A percentile compares a stretch with the other conserved stretches of the same genome.
These are phyloP conservation scores for Eristalis arbustorum DNA, from an alignment of 2,888 invertebrate species.

Conservation along the genomic window DNA sequence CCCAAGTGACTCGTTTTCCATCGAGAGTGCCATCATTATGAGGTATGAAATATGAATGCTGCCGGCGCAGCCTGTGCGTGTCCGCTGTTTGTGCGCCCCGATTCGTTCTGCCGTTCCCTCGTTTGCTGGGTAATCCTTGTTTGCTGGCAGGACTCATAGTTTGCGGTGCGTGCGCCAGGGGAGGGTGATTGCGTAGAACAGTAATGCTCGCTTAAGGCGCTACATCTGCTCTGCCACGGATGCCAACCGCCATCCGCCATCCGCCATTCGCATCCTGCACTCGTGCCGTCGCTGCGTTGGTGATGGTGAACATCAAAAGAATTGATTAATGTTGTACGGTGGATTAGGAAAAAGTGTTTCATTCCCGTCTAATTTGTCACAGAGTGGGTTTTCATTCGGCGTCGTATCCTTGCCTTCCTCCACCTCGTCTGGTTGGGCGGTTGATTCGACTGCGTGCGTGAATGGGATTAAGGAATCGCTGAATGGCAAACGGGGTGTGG, in stretches of 20 bases:
- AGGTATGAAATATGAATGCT: slow-evolving; percentile 78
- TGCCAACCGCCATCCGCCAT: slow-evolving; percentile 5
- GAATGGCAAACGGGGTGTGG: slow-evolving; percentile 41
- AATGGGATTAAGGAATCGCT: slow-evolving; percentile 50
- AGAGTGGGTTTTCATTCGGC: slow-evolving; percentile 35
- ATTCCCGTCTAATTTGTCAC: slow-evolving; percentile 64
- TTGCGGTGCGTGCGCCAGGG: slow-evolving; percentile 30
- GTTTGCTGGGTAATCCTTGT: slow-evolving; percentile 19
- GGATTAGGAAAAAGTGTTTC: slow-evolving; percentile 73
- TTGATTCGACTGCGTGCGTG: slow-evolving; percentile 25
- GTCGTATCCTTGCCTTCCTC: not conserved
- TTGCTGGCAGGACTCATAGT: slow-evolving; percentile 16
- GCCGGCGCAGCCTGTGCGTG: slow-evolving; percentile 17
- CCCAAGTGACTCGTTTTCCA: slow-evolving; percentile 93
- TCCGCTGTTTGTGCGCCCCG: slow-evolving; percentile 1
- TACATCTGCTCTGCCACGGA: slow-evolving; percentile 47
- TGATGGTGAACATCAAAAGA: slow-evolving; percentile 69
- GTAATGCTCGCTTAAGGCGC: slow-evolving; percentile 43
- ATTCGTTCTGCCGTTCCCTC: not conserved
- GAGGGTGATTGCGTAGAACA: slow-evolving; percentile 30
- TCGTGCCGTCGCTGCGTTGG: slow-evolving; percentile 30
- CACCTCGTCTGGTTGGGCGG: not conserved
- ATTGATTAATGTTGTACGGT: slow-evolving; percentile 74
- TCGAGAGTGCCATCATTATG: slow-evolving; percentile 95
- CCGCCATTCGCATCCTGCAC: not conserved